These are phyloP conservation scores for Chanos chanos DNA, from an alignment of 2,797 vertebrate genomes.

Conservation along the genomic window DNA sequence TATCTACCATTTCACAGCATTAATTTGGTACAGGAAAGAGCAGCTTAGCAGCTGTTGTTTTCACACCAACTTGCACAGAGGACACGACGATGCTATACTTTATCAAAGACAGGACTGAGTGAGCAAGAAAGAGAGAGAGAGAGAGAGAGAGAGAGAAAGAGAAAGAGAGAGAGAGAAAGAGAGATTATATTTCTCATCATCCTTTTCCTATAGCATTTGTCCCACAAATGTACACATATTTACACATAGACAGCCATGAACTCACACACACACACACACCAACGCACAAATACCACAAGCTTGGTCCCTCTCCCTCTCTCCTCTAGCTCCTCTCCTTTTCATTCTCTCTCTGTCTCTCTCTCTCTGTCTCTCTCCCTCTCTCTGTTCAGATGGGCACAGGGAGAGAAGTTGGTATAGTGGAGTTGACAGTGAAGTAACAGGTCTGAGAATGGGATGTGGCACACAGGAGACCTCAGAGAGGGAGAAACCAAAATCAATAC, in stretches of 20 bases:
- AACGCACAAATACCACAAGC: no score
- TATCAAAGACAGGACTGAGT: slow-evolving; percentile 25
- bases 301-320: not conserved
- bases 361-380: not conserved
- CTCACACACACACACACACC: no score
- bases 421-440: not conserved
- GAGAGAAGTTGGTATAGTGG: not conserved
- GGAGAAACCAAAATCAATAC: slow-evolving; percentile 48
- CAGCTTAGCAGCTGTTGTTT: no score
- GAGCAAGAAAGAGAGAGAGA: slow-evolving; percentile 44
- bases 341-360: not conserved
- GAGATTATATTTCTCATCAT: not conserved
- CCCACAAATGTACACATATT: no score
- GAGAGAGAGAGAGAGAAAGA: not conserved
- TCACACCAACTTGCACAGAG: no score
- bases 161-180: not conserved
- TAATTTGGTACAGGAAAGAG: no score
- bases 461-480: not conserved
- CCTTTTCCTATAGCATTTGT: no score
- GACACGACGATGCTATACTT: not conserved
- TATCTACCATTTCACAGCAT: no score
- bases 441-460: not conserved
- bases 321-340: not conserved
- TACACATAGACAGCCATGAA: no score
- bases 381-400: not conserved